Conservation (phyloP, 2,797 vertebrate genomes). For the Crenuchus spilurus region DNA sequence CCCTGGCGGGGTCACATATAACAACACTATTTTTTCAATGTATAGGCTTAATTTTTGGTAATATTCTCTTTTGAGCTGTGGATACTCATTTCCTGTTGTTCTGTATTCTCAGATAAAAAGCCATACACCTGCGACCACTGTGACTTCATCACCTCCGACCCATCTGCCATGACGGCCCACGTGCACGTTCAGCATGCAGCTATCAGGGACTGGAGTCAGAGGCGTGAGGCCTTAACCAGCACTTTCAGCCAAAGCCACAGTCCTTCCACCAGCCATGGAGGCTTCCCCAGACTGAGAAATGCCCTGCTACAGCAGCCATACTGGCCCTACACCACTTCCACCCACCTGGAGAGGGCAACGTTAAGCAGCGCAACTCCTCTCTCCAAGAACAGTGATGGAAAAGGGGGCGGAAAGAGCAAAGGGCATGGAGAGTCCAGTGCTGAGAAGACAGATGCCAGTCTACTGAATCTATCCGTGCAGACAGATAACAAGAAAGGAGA, state of each 20-base stretch:
- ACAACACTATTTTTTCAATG: neutral
- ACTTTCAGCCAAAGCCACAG: slow-evolving; percentile 62
- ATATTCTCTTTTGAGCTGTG: neutral
- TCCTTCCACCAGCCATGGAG: slow-evolving; percentile 74
- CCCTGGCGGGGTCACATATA: no score
- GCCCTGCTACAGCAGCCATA: slow-evolving; percentile 72
- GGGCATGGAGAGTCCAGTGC: slow-evolving; percentile 41
- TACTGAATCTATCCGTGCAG: slow-evolving; percentile 74
- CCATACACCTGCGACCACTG: slow-evolving; percentile 78
- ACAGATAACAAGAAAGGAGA: slow-evolving; percentile 44
- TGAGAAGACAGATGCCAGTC: slow-evolving; percentile 56
- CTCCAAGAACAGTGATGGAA: slow-evolving; percentile 44
- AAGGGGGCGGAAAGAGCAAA: slow-evolving; percentile 56
- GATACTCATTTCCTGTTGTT: neutral
- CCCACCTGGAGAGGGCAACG: slow-evolving; percentile 60
- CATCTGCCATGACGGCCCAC: slow-evolving; percentile 72
- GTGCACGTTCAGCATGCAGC: slow-evolving; percentile 70
- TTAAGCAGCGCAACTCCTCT: slow-evolving; percentile 47
- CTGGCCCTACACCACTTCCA: slow-evolving; percentile 66
- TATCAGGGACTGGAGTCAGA: slow-evolving; percentile 57
- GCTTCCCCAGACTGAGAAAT: slow-evolving; percentile 76
- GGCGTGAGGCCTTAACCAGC: slow-evolving; percentile 59
- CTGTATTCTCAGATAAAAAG: slow-evolving; percentile 79
- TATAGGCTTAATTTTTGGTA: neutral
- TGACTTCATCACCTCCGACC: slow-evolving; percentile 79